Conservation (phyloP, 2,888 invertebrate genomes). For the Teinopalpus imperialis region DNA sequence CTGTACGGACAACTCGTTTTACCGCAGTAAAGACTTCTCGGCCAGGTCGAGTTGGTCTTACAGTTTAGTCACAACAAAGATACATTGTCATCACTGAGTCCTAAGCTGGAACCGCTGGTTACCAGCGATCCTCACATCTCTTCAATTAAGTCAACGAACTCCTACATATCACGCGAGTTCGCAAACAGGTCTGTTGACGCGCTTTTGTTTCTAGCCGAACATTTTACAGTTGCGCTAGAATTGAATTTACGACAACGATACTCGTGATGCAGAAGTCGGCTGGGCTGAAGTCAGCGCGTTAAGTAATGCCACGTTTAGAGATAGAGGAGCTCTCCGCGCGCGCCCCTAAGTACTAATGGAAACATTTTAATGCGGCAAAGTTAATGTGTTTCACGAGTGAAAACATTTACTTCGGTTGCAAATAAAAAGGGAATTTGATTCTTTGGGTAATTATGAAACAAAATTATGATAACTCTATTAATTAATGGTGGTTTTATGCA, state of each 20-base stretch:
- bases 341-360: neutral
- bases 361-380: constrained; percentile 4
- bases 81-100: too few species aligned
- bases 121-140: too few species aligned
- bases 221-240: constrained; percentile 18
- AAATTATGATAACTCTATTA: neutral
- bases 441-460: too few species aligned
- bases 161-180: neutral
- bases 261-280: constrained; percentile 17
- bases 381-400: neutral
- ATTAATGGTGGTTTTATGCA: too few species aligned
- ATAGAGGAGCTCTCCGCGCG: constrained; percentile 16
- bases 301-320: constrained; percentile 19
- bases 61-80: too few species aligned
- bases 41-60: too few species aligned
- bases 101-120: too few species aligned
- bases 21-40: too few species aligned
- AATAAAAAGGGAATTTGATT: too few species aligned
- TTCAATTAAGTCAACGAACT: too few species aligned
- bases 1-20: too few species aligned
- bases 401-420: neutral
- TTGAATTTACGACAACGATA: constrained; percentile 25
- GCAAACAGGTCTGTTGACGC: neutral
- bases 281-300: neutral
- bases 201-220: constrained; percentile 12